Evolutionary conservation across 2,113 vertebrate species (phyloP).

Genomic region (Rhipidura dahli): DNA sequence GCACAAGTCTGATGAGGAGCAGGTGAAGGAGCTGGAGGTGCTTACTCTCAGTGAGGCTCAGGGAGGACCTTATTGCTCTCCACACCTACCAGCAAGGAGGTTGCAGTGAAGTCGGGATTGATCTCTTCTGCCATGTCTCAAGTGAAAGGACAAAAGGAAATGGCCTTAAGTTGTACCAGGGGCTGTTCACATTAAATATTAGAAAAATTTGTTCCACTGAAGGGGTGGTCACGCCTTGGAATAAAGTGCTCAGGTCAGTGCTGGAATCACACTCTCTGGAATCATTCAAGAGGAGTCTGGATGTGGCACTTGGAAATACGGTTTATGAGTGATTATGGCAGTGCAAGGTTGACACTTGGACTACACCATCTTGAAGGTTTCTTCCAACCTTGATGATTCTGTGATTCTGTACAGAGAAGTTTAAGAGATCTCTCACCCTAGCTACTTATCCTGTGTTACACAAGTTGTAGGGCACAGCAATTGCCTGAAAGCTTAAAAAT

Average conservation of each 20-base stretch:
- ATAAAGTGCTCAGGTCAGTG: neutral
- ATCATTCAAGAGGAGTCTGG: neutral
- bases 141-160: neutral
- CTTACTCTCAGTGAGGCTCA: neutral
- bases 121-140: neutral
- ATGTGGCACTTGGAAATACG: neutral
- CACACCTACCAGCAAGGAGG: neutral
- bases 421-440: neutral
- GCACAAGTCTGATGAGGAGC: neutral
- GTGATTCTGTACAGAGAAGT: neutral
- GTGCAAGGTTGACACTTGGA: neutral
- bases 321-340: neutral
- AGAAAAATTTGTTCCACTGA: neutral
- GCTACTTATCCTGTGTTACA: neutral
- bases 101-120: rapidly evolving
- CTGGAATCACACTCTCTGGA: neutral
- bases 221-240: neutral
- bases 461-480: neutral
- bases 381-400: neutral
- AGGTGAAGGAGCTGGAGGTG: neutral
- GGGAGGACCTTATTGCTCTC: neutral
- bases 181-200: neutral
- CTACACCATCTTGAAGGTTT: neutral
- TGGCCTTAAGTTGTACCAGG: neutral
- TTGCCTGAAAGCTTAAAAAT: neutral